Evolutionary conservation across 2,888 invertebrate genomes (phyloP), one percentile per base, ranked within the genome.

Genomic region (Machimus rusticus): DNA sequence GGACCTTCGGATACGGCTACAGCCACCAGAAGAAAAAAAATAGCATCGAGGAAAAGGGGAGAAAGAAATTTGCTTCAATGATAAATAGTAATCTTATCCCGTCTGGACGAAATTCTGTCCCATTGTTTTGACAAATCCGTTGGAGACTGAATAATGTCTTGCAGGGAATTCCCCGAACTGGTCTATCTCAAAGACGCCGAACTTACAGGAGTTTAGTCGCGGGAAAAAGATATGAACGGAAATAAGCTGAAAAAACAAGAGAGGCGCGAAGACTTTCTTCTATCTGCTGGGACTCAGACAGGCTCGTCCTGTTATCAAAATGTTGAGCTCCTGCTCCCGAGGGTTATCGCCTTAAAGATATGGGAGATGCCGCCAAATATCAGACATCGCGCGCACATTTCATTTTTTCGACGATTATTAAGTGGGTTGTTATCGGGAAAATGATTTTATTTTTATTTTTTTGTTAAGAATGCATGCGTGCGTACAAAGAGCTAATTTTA

Each of bases 11-110:
- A 1, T 76, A 9, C 23, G 28, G 74, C 16, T 76, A 34, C 12
- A 37, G 66, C 23, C 5, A 19, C 23, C 57, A n/a, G 55, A 57
- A n/a, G 19, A 28, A 66, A 66, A 66, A 51, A 55, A 46, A 43
- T 12, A 46, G 16, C 12, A 16, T 16, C 23, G 23, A 28, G 28
- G 14, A 34, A 76, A 37, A 76, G 76, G 37, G 14, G 34, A 74
- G 0, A n/a, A 16, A 76, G 9, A 34, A 76, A 37, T 76, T n/a
- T 76, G 1, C 76, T 39, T 34, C n/a, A 76, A 76, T 76, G 76
- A 76, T 76, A 76, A 76, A 76, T 76, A 76, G n/a, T 34, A 76
- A 76, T 76, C 39, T 76, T 76, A 76, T 76, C 39, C 76, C 37
- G 66, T 66, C 66, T 66, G 66, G 66, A 66, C 28, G 9, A 66